Conservation (phyloP, 2,113 vertebrate species). For the Ginglymostoma cirratum region DNA sequence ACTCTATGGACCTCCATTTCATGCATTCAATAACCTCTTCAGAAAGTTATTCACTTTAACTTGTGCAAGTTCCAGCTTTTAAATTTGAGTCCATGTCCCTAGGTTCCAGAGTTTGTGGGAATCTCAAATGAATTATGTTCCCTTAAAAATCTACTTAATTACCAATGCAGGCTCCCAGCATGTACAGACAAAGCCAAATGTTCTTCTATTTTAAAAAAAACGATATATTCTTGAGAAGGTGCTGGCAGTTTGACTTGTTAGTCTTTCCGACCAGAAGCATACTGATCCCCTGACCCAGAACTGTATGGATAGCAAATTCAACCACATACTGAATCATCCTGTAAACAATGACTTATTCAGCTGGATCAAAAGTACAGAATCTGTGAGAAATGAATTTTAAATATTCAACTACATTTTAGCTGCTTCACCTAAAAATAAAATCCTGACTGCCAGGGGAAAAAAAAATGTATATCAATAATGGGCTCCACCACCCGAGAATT, state of each 20-base stretch:
- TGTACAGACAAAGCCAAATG: background rate
- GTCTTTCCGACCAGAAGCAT: background rate
- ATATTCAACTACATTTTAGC: background rate
- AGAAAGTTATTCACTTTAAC: background rate
- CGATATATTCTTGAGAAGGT: background rate
- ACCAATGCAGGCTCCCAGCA: background rate
- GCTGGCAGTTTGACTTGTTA: background rate
- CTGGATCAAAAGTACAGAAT: background rate
- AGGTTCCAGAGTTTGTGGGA: background rate
- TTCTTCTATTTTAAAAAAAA: background rate
- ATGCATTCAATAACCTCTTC: background rate
- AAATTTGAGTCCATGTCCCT: background rate
- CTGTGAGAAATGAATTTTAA: background rate
- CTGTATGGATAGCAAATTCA: background rate
- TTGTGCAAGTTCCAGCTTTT: background rate
- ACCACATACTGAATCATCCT: background rate
- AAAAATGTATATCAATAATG: background rate
- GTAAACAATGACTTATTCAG: background rate
- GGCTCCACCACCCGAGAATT: background rate
- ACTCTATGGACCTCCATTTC: background rate
- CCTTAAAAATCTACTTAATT: conserved; percentile 10
- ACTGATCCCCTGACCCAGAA: background rate
- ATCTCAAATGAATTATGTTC: background rate
- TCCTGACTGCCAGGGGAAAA: background rate
- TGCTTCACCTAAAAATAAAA: background rate